phyloP scores from a whole-genome alignment of 2,797 vertebrate species.

The Chelidonichthys spinosus region DNA sequence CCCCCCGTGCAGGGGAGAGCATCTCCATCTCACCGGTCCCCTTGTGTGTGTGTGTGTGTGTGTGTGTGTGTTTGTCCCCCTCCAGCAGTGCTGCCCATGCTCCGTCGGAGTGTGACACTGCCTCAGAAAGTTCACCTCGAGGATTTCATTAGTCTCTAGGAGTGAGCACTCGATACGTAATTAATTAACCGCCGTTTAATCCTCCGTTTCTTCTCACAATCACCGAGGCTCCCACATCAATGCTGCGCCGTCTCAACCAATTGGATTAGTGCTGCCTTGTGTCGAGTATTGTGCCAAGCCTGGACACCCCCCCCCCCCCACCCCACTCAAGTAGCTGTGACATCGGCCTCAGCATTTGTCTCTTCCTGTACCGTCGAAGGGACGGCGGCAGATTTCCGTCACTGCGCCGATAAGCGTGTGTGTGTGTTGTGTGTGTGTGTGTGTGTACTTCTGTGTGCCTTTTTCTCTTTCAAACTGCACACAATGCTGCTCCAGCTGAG shows the following conservation, averaged over 20 bases:
- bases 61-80: not conserved
- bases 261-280: conserved; percentile 71
- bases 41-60: not conserved
- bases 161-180: conserved; percentile 76
- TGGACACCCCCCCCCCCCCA: not conserved
- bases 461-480: conserved; percentile 15
- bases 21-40: conserved; percentile 26
- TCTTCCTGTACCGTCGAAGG: not conserved
- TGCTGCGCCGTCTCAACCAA: conserved; percentile 63
- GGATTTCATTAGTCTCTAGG: conserved; percentile 71
- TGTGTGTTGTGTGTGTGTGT: not conserved
- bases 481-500: conserved; percentile 66
- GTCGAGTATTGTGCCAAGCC: conserved; percentile 43
- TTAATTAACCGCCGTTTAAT: conserved; percentile 81
- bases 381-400: conserved; percentile 23
- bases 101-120: conserved; percentile 46
- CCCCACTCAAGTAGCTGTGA: conserved; percentile 11
- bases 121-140: conserved; percentile 57
- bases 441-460: conserved; percentile 10
- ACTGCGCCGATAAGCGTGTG: not conserved
- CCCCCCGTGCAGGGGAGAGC: conserved; percentile 4
- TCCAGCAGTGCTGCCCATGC: conserved; percentile 28
- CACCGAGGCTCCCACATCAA: conserved; percentile 71
- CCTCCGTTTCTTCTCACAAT: conserved; percentile 76
- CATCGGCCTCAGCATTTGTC: conserved; percentile 17